phyloP scores from a whole-genome alignment of 2,113 vertebrate species.

The Xiphorhynchus elegans region DNA sequence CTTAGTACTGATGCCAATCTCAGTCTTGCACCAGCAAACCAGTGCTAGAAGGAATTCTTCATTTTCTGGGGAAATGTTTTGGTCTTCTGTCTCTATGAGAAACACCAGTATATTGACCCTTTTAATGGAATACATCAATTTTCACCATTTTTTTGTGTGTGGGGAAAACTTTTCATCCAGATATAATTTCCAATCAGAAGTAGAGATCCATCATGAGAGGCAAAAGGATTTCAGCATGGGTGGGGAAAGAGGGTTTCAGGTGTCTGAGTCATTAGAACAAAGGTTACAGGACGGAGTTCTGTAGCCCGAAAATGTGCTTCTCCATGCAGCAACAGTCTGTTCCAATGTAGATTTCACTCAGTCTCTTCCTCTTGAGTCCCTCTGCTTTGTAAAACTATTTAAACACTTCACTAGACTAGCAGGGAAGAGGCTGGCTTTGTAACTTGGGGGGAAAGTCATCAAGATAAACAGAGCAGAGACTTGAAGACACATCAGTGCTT shows the following conservation, averaged over 20 bases:
- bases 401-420: background rate
- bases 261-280: background rate
- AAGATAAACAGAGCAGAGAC: background rate
- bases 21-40: background rate
- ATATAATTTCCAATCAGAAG: background rate
- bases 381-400: background rate
- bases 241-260: background rate
- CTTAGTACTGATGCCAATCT: background rate
- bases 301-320: background rate
- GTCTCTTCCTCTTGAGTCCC: background rate
- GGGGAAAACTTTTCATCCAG: background rate
- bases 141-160: background rate
- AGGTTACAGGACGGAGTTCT: background rate
- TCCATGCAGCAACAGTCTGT: background rate
- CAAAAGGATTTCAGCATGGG: background rate
- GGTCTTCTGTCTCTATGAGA: background rate
- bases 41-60: background rate
- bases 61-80: background rate
- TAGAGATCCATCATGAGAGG: accelerated
- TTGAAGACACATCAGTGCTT: background rate
- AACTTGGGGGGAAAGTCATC: background rate
- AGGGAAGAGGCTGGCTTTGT: background rate
- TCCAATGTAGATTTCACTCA: background rate
- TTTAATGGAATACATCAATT: background rate
- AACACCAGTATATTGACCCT: background rate